Percentiles rank a stretch among this genome's conserved stretches.
phyloP scores from a whole-genome alignment of 2,888 invertebrate species.

The Chalcis sispes region DNA sequence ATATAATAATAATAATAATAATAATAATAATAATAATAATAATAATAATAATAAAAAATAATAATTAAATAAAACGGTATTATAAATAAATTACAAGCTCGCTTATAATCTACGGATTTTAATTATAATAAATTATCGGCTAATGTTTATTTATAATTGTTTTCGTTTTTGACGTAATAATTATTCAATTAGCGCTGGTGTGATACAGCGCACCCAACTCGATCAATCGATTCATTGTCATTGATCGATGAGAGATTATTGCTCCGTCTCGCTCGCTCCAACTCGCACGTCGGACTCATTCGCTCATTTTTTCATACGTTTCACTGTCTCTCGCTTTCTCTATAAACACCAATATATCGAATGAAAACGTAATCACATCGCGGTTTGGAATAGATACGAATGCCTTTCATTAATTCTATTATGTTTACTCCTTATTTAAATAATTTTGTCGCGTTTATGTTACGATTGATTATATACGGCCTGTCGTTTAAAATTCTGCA shows the following conservation, averaged over 20 bases:
- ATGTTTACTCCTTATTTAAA: too few species aligned
- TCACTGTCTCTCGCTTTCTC: not conserved
- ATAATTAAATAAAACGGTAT: conserved; percentile 69
- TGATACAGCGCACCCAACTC: not conserved
- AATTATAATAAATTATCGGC: conserved; percentile 44
- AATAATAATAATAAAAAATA: conserved; percentile 56
- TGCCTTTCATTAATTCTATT: not conserved
- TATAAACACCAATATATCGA: conserved; percentile 37
- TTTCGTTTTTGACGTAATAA: not conserved
- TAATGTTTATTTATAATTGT: conserved; percentile 49
- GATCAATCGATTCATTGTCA: conserved; percentile 33
- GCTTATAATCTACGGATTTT: conserved; percentile 59
- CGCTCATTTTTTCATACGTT: not conserved
- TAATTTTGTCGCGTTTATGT: too few species aligned
- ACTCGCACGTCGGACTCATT: not conserved
- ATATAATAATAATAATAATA: conserved; percentile 48
- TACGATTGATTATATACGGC: too few species aligned
- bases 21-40: conserved; percentile 59
- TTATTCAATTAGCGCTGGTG: conserved; percentile 4
- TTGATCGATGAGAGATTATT: conserved; percentile 26
- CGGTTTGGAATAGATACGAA: not conserved
- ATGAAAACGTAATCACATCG: conserved; percentile 14
- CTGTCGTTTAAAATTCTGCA: too few species aligned
- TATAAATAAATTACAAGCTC: conserved; percentile 72
- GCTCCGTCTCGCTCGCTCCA: conserved; percentile 1